Evolutionary conservation across 2,888 invertebrate genomes (phyloP).

Genomic region (Scrobipalpa atriplicella): DNA sequence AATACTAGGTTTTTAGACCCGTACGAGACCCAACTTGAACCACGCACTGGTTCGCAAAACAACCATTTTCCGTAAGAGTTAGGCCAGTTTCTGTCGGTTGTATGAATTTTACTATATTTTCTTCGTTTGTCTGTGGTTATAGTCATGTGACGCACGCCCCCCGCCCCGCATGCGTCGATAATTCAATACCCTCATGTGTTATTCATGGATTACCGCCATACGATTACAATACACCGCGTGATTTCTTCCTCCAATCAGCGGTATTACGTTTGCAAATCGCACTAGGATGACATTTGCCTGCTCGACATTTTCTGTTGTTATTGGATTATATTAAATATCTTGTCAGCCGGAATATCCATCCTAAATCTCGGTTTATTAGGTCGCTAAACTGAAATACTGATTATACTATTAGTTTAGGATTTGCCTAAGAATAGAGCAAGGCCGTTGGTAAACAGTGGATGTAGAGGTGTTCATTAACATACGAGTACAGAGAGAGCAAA

Average conservation of each 20-base stretch:
- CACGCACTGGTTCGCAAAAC: too few species aligned
- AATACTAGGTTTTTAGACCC: too few species aligned
- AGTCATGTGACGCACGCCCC: conserved; percentile 17
- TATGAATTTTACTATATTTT: not conserved
- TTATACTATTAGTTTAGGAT: not conserved
- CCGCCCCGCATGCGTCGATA: conserved; percentile 35
- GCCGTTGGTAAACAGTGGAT: conserved; percentile 2
- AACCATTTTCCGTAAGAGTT: too few species aligned
- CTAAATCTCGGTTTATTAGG: not conserved
- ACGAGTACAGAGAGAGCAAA: too few species aligned
- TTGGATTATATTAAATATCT: not conserved
- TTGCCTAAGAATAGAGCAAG: not conserved
- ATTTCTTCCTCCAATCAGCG: conserved; percentile 41
- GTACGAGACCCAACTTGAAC: too few species aligned
- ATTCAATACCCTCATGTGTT: conserved; percentile 59
- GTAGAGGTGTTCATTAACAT: conserved; percentile 1
- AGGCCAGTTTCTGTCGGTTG: too few species aligned
- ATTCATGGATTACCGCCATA: conserved; percentile 52
- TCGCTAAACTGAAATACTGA: not conserved
- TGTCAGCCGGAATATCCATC: not conserved
- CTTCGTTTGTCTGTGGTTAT: not conserved
- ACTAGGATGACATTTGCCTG: not conserved
- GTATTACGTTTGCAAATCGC: conserved; percentile 26
- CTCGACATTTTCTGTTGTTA: conserved; percentile 1
- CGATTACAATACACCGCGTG: conserved; percentile 54